Evolutionary conservation across 2,888 invertebrate species (phyloP).

Genomic region (Nephrocerus scutellatus): DNA sequence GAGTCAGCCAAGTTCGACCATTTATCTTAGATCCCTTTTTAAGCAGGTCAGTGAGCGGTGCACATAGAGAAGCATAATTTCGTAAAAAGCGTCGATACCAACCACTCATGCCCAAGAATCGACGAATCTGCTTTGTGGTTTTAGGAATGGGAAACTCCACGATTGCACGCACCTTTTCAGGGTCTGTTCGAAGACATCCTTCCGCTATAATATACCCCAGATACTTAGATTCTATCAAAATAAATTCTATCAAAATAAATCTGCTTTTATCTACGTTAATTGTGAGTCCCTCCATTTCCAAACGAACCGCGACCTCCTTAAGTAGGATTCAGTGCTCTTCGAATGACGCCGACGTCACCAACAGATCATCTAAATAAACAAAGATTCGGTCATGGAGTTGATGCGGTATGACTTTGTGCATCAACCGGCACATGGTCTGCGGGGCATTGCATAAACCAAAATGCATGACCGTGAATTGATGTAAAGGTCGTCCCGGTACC

Average conservation of each 20-base stretch:
- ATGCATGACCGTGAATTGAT: slow-evolving; percentile 23
- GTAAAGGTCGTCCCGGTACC: slow-evolving; percentile 23
- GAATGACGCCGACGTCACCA: slow-evolving; percentile 5
- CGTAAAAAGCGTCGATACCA: slow-evolving; percentile 4
- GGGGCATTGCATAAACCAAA: slow-evolving; percentile 21
- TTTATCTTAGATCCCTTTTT: background rate
- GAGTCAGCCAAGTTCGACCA: background rate
- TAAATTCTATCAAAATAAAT: slow-evolving; percentile 16
- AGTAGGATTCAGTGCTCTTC: slow-evolving; percentile 1
- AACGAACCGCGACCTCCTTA: slow-evolving; percentile 1
- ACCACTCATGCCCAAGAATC: slow-evolving; percentile 11
- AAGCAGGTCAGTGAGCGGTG: slow-evolving; percentile 4
- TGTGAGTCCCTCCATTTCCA: slow-evolving; percentile 1
- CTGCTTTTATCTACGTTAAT: slow-evolving; percentile 1
- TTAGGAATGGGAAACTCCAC: slow-evolving; percentile 14
- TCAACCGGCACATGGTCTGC: slow-evolving; percentile 16
- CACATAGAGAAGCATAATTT: slow-evolving; percentile 4
- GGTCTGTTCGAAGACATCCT: slow-evolving; percentile 5
- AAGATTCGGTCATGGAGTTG: slow-evolving; percentile 8
- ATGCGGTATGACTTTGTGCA: slow-evolving; percentile 10
- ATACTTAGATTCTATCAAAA: slow-evolving; percentile 3
- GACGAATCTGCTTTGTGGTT: slow-evolving; percentile 12
- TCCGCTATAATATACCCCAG: slow-evolving; percentile 8
- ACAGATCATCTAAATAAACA: slow-evolving; percentile 8
- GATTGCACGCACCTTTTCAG: slow-evolving; percentile 16